phyloP scores from a whole-genome alignment of 1,140 invertebrate species.

The Drosophila rufa region DNA sequence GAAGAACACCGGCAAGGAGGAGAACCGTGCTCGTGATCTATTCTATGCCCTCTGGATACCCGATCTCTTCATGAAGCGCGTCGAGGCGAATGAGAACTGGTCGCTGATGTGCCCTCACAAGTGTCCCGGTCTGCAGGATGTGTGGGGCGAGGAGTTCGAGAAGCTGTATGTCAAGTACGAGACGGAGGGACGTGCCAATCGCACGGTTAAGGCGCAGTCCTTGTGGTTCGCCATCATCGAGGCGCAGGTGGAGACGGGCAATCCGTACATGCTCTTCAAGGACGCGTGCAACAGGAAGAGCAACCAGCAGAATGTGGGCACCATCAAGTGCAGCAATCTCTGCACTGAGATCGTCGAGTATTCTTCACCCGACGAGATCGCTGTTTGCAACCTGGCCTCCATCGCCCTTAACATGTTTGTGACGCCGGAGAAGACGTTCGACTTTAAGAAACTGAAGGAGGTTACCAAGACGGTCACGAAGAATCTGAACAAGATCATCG shows the following conservation, averaged over 20 bases:
- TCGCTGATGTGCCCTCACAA: constrained; percentile 98
- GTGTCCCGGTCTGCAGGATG: constrained; percentile 95
- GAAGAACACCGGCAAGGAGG: constrained; percentile 98
- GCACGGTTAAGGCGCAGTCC: constrained; percentile 93
- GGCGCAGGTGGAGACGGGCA: constrained; percentile 99
- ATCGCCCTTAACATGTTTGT: constrained; percentile 99
- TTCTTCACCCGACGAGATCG: constrained; percentile 96
- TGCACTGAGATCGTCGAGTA: constrained; percentile 99
- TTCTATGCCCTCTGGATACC: constrained; percentile 99
- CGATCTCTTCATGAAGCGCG: constrained; percentile 99
- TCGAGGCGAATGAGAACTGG: constrained; percentile 95
- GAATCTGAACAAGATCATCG: constrained; percentile 99
- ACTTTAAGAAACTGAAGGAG: constrained; percentile 95
- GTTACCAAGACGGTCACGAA: constrained; percentile 95
- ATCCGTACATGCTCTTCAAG: constrained; percentile 99
- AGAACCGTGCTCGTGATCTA: constrained; percentile 96
- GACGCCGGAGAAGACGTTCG: constrained; percentile 91
- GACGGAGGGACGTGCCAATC: constrained; percentile 90
- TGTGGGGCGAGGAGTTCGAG: constrained; percentile 98
- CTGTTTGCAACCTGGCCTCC: constrained; percentile 99
- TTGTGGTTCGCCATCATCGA: constrained; percentile 98
- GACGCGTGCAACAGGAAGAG: constrained; percentile 99
- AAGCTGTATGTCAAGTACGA: constrained; percentile 96
- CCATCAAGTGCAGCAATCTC: constrained; percentile 99
- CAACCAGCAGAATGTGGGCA: constrained; percentile 99